Evolutionary conservation across 1,140 invertebrate genomes (phyloP).

Genomic region (Aphaenogaster rudis): DNA sequence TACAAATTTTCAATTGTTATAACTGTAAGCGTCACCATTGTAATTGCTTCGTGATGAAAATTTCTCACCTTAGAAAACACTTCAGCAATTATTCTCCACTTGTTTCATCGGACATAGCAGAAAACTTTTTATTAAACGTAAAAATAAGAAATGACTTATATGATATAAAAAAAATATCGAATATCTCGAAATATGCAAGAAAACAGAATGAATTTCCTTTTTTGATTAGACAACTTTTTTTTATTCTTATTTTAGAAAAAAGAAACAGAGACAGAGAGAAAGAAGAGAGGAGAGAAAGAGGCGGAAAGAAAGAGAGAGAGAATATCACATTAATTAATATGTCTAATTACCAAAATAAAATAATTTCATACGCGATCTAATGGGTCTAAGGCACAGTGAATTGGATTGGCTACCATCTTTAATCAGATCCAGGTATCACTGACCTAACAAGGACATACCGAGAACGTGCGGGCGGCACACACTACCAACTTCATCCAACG

Average conservation of each 20-base stretch:
- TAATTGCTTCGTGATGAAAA: not conserved
- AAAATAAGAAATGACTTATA: not conserved
- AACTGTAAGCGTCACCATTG: not conserved
- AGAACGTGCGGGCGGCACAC: conserved; percentile 25
- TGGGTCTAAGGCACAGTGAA: conserved; percentile 12
- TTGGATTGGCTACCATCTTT: conserved; percentile 25
- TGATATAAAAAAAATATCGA: not conserved
- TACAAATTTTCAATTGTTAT: not conserved
- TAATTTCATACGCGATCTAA: not conserved
- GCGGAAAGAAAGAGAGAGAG: not conserved
- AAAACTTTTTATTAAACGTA: not conserved
- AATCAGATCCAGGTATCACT: conserved; percentile 40
- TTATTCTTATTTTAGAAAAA: not conserved
- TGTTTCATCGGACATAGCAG: not conserved
- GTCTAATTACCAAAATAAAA: not conserved
- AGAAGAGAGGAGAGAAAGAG: not conserved
- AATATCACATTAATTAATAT: not conserved
- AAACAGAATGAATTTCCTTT: not conserved
- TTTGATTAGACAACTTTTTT: not conserved
- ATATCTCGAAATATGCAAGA: not conserved
- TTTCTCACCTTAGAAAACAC: not conserved
- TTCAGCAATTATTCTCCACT: not conserved
- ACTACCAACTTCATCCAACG: not conserved
- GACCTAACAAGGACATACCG: conserved; percentile 53
- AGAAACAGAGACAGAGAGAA: too few relatives aligned